Evolutionary conservation across 1,140 invertebrate genomes (phyloP), one percentile per base, ranked within the genome.

Genomic region (Charaxes varanes): DNA sequence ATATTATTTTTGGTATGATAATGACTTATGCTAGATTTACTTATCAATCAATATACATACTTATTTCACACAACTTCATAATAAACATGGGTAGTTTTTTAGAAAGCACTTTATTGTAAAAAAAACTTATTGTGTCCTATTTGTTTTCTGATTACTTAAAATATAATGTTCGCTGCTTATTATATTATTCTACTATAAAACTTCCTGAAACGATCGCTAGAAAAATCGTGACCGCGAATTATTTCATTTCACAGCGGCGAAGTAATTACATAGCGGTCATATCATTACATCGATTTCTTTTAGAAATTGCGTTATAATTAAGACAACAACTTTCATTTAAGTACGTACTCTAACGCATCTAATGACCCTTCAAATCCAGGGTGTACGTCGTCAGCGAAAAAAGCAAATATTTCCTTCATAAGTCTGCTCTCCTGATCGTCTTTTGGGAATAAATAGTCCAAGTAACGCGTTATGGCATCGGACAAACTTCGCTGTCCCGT

Each of bases 401-500:
- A 56, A 8, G 44, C 55, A 17, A 69, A 70, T 19, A 78, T 46
- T 18, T 67, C 45, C 33, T 80, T 80, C 52, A 80, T 53, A 18
- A 65, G 47, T 16, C 49, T 61, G 0, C 63, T 53, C 22, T 77
- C 71, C 5, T 41, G 24, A 30, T 81, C 73, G 14, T 78, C 72
- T 43, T 77, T 74, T 6, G 72, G 67, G 11, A 61, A 78, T 6
- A 72, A 7, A 4, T 57, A 47, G 33, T 81, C 73, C 16, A 81
- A 22, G 22, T 61, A 73, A 31, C 57, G 53, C 1, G 54, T 56
- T 6, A 77, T 53, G 0, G 62, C 53, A 4, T 74, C 66, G 0
- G 71, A 41, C 48, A 76, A 45, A 11, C 69, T 64, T 6, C 64
- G 44, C 28, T 46, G 34, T 6, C 45, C 45, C 10, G 40, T 28